These are phyloP conservation scores for Hemichromis elongatus DNA, from an alignment of 2,113 vertebrate genomes.

Conservation along the genomic window DNA sequence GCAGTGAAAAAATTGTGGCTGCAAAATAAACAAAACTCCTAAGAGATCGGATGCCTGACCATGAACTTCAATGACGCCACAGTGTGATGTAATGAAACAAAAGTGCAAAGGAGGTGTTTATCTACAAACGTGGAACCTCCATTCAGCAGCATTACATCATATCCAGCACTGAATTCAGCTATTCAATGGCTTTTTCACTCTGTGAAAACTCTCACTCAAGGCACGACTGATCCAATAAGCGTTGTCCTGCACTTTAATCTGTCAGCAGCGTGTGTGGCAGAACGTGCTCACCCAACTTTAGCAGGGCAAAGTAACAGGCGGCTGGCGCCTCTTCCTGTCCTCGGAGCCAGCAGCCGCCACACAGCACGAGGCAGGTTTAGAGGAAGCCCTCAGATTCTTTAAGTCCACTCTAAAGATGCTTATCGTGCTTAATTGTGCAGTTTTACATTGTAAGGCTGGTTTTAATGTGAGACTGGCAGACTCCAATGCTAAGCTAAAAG, in stretches of 20 bases:
- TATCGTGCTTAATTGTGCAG: not conserved
- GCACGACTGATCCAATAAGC: slow-evolving; percentile 30
- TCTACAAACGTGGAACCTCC: not conserved
- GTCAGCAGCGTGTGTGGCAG: not conserved
- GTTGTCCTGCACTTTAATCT: not conserved
- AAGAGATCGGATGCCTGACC: not conserved
- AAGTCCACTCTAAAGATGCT: not conserved
- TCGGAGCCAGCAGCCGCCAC: not conserved
- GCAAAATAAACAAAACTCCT: not conserved
- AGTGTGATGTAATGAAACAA: slow-evolving; percentile 5
- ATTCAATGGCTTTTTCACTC: not conserved
- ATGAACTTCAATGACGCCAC: not conserved
- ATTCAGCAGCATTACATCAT: slow-evolving; percentile 2
- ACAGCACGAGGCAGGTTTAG: not conserved
- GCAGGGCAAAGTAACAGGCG: not conserved
- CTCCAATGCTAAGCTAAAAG: not conserved
- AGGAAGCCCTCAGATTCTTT: not conserved
- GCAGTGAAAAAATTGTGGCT: slow-evolving; percentile 3
- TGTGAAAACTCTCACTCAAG: slow-evolving; percentile 19
- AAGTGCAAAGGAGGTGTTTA: not conserved
- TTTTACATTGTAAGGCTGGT: not conserved
- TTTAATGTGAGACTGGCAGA: not conserved
- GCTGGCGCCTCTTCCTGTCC: not conserved
- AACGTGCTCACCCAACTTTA: not conserved
- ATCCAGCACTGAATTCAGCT: not conserved